A percentile compares a stretch with the other conserved stretches of the same genome.
Evolutionary conservation across 2,113 vertebrate genomes (phyloP).

Genomic region (Hemicordylus capensis): DNA sequence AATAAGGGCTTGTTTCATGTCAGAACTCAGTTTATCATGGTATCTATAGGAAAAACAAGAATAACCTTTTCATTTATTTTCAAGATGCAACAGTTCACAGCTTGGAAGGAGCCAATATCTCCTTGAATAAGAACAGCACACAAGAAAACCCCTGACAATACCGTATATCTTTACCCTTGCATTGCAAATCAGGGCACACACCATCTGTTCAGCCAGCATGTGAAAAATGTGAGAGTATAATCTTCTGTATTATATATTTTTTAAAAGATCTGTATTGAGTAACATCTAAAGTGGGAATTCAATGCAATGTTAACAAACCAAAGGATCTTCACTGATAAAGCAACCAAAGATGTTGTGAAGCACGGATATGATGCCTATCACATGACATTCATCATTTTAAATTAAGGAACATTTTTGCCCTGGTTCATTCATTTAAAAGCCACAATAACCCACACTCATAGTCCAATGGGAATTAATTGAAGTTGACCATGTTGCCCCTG

Average conservation of each 20-base stretch:
- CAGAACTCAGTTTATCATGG: conserved; percentile 26
- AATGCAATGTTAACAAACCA: conserved; percentile 18
- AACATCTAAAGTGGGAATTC: not conserved
- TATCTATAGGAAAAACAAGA: not conserved
- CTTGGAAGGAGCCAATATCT: not conserved
- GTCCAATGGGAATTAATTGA: not conserved
- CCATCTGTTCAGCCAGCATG: not conserved
- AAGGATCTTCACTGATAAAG: not conserved
- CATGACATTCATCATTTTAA: not conserved
- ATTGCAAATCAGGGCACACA: not conserved
- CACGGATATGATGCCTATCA: conserved; percentile 20
- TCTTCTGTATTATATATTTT: not conserved
- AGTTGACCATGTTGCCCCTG: not conserved
- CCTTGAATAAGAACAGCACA: conserved; percentile 9
- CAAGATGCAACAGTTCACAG: not conserved
- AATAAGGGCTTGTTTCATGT: conserved; percentile 16
- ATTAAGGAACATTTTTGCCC: not conserved
- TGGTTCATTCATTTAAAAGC: no score
- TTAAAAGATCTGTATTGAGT: not conserved
- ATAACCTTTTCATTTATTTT: not conserved
- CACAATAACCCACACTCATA: not conserved
- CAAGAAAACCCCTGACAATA: not conserved
- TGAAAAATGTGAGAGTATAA: not conserved
- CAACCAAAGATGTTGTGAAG: conserved; percentile 21
- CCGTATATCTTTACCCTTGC: not conserved